A percentile compares a stretch with the other conserved stretches of the same genome.
Conservation (phyloP, 2,797 vertebrate genomes). For the Poeciliopsis gracilis region DNA sequence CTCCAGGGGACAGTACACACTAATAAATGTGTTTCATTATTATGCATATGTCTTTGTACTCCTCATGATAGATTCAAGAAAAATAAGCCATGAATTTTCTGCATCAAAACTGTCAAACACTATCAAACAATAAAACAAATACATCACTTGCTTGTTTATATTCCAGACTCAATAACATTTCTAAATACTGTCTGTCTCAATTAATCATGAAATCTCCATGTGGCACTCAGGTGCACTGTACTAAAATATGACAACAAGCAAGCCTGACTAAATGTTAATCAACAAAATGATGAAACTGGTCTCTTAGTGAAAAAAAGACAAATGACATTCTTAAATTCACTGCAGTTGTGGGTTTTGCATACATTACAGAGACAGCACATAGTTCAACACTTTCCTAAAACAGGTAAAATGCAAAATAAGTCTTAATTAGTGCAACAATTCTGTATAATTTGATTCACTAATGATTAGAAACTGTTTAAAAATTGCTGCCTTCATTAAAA, state of each 20-base stretch:
- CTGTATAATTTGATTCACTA: conserved; percentile 10
- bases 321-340: conserved; percentile 46
- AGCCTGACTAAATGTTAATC: conserved; percentile 64
- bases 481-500: not conserved
- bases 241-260: conserved; percentile 51
- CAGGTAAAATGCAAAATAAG: conserved; percentile 21
- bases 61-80: conserved; percentile 81
- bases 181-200: conserved; percentile 78
- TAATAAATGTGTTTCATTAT: conserved; percentile 86
- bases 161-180: conserved; percentile 75
- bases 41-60: conserved; percentile 85
- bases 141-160: conserved; percentile 82
- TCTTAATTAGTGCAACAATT: conserved; percentile 18
- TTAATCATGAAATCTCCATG: conserved; percentile 81
- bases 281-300: conserved; percentile 56
- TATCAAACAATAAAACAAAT: conserved; percentile 80
- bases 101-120: conserved; percentile 74
- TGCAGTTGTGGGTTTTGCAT: conserved; percentile 27
- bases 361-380: conserved; percentile 37
- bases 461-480: conserved; percentile 4
- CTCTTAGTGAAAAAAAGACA: conserved; percentile 54
- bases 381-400: conserved; percentile 22
- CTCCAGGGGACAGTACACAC: conserved; percentile 83
- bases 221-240: conserved; percentile 49
- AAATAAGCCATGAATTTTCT: conserved; percentile 79